Conservation (phyloP, 1,140 invertebrate genomes). For the Cherax quadricarinatus region DNA sequence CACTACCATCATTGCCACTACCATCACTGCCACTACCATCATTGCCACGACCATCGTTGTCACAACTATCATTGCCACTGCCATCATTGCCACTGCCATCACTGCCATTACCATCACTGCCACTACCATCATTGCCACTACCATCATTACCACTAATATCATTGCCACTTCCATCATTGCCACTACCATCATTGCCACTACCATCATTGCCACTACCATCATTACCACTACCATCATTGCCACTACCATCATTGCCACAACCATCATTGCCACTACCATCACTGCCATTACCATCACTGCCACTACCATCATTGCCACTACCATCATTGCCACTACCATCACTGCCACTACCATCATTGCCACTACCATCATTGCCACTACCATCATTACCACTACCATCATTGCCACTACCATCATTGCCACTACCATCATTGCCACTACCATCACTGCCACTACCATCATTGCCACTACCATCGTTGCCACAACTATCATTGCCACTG, state of each 20-base stretch:
- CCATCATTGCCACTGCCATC: too few species aligned
- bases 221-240: not conserved
- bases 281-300: not conserved
- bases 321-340: constrained; percentile 2
- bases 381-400: constrained; percentile 1
- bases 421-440: constrained; percentile 4
- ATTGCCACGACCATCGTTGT: too few species aligned
- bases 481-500: not conserved
- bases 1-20: not conserved
- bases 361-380: constrained; percentile 4
- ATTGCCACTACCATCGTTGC: not conserved
- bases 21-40: not conserved
- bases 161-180: too few species aligned
- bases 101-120: too few species aligned
- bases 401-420: not conserved
- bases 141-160: too few species aligned
- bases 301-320: constrained; percentile 4
- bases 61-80: too few species aligned
- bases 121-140: too few species aligned
- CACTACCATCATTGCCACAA: not conserved
- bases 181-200: too few species aligned
- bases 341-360: not conserved
- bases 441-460: constrained; percentile 3
- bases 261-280: not conserved
- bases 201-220: not conserved